Percentiles rank a stretch among this genome's conserved stretches.
Conservation (phyloP, 2,113 vertebrate genomes). For the Atrichornis clamosus region DNA sequence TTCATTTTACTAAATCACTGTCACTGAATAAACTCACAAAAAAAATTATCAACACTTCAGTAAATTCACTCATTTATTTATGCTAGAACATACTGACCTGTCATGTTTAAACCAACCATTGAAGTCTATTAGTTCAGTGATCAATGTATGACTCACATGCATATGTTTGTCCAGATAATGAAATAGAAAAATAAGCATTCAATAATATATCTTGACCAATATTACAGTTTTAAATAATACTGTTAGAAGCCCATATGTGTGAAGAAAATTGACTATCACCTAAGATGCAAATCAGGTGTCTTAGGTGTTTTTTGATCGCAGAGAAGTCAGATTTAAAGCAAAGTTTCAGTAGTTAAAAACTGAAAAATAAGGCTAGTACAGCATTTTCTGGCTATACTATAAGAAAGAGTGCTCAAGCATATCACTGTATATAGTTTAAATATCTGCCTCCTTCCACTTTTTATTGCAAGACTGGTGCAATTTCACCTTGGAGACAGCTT, state of each 20-base stretch:
- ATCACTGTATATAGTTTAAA: neutral
- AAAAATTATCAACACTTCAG: neutral
- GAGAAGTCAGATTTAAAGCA: neutral
- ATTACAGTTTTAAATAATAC: neutral
- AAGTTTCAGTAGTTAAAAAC: neutral
- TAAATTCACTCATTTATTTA: neutral
- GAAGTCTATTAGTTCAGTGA: neutral
- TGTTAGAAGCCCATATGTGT: neutral
- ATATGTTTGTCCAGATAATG: neutral
- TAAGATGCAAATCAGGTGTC: neutral
- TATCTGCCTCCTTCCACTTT: neutral
- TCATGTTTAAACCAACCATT: neutral
- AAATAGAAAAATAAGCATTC: neutral
- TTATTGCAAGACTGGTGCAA: neutral
- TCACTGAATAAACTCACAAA: neutral
- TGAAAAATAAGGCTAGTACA: neutral
- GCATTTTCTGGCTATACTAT: neutral
- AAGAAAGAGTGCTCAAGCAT: neutral
- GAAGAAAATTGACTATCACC: neutral
- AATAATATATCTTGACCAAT: neutral
- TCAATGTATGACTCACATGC: neutral
- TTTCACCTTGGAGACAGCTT: conserved; percentile 37
- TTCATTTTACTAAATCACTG: neutral
- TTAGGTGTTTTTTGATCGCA: neutral
- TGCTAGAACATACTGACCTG: neutral